Conservation (phyloP, 2,888 invertebrate species). For the Lamellibrachia columna region DNA sequence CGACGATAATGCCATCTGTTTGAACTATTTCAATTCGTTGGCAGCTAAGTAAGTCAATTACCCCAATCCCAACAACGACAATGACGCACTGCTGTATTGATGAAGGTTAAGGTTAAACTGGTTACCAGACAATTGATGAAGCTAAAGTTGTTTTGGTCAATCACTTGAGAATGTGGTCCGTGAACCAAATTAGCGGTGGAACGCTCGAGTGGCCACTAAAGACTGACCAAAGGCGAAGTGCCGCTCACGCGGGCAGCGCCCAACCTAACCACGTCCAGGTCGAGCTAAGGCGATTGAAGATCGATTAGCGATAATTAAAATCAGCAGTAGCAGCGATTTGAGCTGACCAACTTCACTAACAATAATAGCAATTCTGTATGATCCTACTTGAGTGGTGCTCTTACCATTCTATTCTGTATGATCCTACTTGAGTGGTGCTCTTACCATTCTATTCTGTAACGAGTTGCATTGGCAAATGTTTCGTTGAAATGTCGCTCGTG, state of each 20-base stretch:
- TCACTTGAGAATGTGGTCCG: background rate
- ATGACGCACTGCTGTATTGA: background rate
- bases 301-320: slow-evolving; percentile 12
- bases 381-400: background rate
- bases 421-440: background rate
- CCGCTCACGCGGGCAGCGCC: background rate
- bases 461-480: background rate
- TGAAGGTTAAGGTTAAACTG: too few species aligned
- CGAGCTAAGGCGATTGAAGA: background rate
- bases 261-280: background rate
- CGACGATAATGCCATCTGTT: background rate
- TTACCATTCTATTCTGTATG: background rate
- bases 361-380: background rate
- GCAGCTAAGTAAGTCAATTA: background rate
- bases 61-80: background rate
- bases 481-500: background rate
- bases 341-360: background rate
- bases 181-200: slow-evolving; percentile 1
- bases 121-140: background rate
- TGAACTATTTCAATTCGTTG: background rate
- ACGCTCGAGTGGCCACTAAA: slow-evolving; percentile 2
- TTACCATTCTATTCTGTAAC: background rate
- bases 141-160: background rate
- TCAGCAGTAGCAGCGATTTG: background rate
- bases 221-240: background rate